Evolutionary conservation across 2,888 invertebrate species (phyloP), one percentile per base, ranked within the genome.

Genomic region (Ariolimax columbianus): DNA sequence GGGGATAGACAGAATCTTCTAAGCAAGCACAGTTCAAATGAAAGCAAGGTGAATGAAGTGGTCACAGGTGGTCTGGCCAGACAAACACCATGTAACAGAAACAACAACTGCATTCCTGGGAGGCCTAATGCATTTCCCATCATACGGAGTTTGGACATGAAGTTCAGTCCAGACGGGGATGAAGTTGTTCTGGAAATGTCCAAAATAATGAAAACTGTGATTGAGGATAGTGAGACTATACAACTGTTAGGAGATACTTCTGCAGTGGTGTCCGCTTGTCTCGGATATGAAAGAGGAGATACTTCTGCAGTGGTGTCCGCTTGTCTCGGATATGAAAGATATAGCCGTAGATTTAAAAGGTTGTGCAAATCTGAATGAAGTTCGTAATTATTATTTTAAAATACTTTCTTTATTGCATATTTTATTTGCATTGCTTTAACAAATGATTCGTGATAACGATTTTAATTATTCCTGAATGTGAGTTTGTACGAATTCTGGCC

Each of bases 161-260:
- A 85, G 63, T 82, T 82, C 77, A 85, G 85, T 68, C 85, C 75
- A 33, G 82, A 85, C 43, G 85, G 85, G 2, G 85, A 85, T 59
- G 85, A 85, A 59, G 78, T 85, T 19, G 85, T 85, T 43, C 38
- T 85, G 40, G 85, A 85, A n/a, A 51, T 81, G 75, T 70, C 75
- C 14, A 77, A 83, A 4, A 43, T 51, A 7, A 47, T 40, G 47
- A 66, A 66, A 23, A 2, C 78, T 63, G 36, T 63, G 63, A 38
- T n/a, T 63, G 78, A 63, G 30, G 40, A 38, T 40, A 23, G 40
- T 70, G 70, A 38, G 2, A 9, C n/a, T 66, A 30, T 66, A 26
- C 26, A 4, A 11, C 11, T 30, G 11, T 30, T n/a, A 30, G 66
- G n/a, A 30, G n/a, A n/a, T n/a, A n/a, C 7, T 66, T 4, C 3